Evolutionary conservation across 2,888 invertebrate species (phyloP).

Genomic region (Tortrix viridana): DNA sequence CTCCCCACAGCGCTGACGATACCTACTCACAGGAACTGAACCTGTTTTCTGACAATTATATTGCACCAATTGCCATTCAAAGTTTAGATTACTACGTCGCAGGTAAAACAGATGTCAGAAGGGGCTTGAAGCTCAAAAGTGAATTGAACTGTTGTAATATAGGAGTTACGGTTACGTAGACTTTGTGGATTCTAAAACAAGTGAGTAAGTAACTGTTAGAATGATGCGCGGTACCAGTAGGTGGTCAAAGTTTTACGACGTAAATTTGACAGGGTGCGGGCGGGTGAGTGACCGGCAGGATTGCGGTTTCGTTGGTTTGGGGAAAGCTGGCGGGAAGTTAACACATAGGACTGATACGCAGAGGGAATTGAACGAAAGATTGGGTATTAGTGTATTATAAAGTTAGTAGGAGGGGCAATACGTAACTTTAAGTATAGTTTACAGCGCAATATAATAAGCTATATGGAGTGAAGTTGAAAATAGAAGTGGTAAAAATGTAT

Average conservation of each 20-base stretch:
- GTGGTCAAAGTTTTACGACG: constrained; percentile 2
- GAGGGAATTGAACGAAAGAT: constrained; percentile 8
- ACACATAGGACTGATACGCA: constrained; percentile 10
- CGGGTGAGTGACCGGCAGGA: constrained; percentile 17
- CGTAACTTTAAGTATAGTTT: too few relatives aligned
- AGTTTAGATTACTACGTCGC: constrained; percentile 40
- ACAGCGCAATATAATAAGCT: too few relatives aligned
- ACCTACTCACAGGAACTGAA: constrained; percentile 50
- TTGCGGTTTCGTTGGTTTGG: constrained; percentile 12
- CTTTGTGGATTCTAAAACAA: constrained; percentile 4
- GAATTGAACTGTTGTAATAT: constrained; percentile 23
- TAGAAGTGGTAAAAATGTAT: too few relatives aligned
- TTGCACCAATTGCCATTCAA: constrained; percentile 40
- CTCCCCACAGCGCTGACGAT: constrained; percentile 70
- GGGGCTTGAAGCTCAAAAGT: constrained; percentile 30
- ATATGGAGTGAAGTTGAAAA: too few relatives aligned
- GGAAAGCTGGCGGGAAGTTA: constrained; percentile 21
- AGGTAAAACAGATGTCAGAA: constrained; percentile 34
- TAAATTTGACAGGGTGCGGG: constrained; percentile 18
- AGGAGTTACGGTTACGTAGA: not conserved
- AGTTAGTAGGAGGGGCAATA: too few relatives aligned
- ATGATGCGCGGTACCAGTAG: not conserved
- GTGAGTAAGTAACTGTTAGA: not conserved
- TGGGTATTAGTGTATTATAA: not conserved
- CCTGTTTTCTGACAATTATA: constrained; percentile 50